These are phyloP conservation scores for Spondyliosoma cantharus DNA, from an alignment of 2,797 vertebrate species.

Conservation along the genomic window DNA sequence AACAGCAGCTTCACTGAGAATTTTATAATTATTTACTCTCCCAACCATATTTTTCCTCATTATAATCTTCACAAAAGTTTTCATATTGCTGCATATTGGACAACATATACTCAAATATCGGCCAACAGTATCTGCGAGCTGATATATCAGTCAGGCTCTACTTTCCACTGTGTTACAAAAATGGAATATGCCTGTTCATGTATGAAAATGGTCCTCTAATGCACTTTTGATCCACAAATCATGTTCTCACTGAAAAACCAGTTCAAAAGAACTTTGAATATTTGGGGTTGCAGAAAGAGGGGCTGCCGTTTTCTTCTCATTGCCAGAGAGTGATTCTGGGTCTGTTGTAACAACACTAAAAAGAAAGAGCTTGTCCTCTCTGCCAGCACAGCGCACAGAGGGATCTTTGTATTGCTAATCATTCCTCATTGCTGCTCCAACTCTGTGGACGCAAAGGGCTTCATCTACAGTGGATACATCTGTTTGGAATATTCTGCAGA, in stretches of 20 bases:
- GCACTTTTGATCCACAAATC: conserved; percentile 47
- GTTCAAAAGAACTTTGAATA: conserved; percentile 31
- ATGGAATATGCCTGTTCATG: no score
- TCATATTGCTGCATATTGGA: no score
- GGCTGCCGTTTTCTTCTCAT: conserved; percentile 34
- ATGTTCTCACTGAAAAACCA: conserved; percentile 29
- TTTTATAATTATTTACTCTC: no score
- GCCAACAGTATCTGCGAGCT: no score
- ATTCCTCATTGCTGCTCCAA: conserved; percentile 40
- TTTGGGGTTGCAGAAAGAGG: conserved; percentile 38
- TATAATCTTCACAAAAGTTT: no score
- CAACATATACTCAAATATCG: no score
- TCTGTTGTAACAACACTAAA: conserved; percentile 62
- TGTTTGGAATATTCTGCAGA: conserved; percentile 9
- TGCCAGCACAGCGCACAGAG: conserved; percentile 68
- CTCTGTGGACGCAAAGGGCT: conserved; percentile 24
- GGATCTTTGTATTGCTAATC: conserved; percentile 65
- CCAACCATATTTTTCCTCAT: no score
- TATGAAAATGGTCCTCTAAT: no score
- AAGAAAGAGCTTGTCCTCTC: conserved; percentile 56
- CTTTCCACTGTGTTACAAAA: no score
- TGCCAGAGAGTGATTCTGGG: conserved; percentile 56
- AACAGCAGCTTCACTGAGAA: no score
- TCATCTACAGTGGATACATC: conserved; percentile 19
- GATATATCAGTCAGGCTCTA: no score